Conservation (phyloP, 2,888 invertebrate genomes). For the Drosophila nr. fundita region DNA sequence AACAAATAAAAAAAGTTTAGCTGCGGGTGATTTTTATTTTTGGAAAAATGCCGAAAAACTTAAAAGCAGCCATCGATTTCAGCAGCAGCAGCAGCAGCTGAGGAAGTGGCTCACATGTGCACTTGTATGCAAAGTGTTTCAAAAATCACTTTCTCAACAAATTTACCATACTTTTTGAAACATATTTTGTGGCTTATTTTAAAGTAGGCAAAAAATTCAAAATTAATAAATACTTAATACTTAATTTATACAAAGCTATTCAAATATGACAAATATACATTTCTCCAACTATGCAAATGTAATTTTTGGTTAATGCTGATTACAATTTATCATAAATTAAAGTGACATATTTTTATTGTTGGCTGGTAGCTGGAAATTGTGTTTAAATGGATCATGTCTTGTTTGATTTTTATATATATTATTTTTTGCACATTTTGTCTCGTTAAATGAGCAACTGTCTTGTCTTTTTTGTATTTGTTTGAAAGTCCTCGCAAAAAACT, state of each 20-base stretch:
- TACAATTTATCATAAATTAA: not conserved
- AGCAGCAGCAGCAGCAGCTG: constrained; percentile 7
- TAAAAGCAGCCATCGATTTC: constrained; percentile 50
- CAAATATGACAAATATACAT: not conserved
- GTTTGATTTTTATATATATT: not conserved
- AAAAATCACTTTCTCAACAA: constrained; percentile 23
- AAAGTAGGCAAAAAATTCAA: not conserved
- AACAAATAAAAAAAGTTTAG: constrained; percentile 26
- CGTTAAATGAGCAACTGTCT: constrained; percentile 35
- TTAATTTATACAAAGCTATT: not conserved
- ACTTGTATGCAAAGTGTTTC: constrained; percentile 15
- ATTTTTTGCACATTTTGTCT: constrained; percentile 18
- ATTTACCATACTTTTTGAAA: not conserved
- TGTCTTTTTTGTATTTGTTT: constrained; percentile 35
- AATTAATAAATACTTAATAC: not conserved
- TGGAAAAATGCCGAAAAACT: constrained; percentile 34
- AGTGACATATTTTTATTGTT: not conserved
- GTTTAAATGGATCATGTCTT: constrained; percentile 31
- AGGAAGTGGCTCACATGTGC: constrained; percentile 20
- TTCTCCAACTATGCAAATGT: not conserved
- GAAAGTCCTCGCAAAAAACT: constrained; percentile 56
- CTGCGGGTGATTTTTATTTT: constrained; percentile 77
- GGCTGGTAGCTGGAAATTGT: constrained; percentile 23
- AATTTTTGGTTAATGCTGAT: not conserved
- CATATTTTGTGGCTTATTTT: not conserved